Conservation (phyloP, 2,888 invertebrate species). For the Rambutsinella grinnellia region DNA sequence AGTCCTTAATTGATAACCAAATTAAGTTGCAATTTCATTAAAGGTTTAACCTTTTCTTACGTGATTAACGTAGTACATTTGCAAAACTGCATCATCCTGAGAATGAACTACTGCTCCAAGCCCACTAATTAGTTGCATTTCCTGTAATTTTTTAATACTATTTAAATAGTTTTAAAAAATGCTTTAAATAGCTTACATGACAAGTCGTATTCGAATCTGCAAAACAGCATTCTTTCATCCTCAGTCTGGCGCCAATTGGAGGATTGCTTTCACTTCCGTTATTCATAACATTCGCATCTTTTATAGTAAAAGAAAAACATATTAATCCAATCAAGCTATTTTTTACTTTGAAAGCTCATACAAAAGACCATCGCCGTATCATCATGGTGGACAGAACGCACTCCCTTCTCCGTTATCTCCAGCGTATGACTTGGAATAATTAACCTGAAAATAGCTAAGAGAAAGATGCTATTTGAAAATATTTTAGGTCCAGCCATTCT, state of each 20-base stretch:
- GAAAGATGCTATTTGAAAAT: no score
- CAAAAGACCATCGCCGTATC: slow-evolving; percentile 38
- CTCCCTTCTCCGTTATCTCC: slow-evolving; percentile 11
- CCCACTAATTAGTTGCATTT: slow-evolving; percentile 32
- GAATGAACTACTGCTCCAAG: slow-evolving; percentile 23
- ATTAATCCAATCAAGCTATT: not conserved
- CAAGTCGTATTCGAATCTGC: not conserved
- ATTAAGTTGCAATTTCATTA: not conserved
- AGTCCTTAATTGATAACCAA: slow-evolving; percentile 4
- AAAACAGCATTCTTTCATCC: slow-evolving; percentile 20
- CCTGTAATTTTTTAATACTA: slow-evolving; percentile 3
- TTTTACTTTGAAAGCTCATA: slow-evolving; percentile 1
- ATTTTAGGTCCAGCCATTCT: no score
- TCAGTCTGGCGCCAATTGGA: slow-evolving; percentile 3
- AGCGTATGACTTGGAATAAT: not conserved
- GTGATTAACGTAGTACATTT: slow-evolving; percentile 27
- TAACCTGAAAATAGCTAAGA: not conserved
- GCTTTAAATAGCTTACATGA: not conserved
- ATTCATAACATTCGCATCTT: slow-evolving; percentile 36
- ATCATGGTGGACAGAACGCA: slow-evolving; percentile 1
- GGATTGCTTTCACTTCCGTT: slow-evolving; percentile 2
- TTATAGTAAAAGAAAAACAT: not conserved
- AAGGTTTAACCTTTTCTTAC: slow-evolving; percentile 9
- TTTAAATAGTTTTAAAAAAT: not conserved
- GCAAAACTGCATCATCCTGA: not conserved